Evolutionary conservation across 1,140 invertebrate genomes (phyloP).

Genomic region (Trichogramma pretiosum): DNA sequence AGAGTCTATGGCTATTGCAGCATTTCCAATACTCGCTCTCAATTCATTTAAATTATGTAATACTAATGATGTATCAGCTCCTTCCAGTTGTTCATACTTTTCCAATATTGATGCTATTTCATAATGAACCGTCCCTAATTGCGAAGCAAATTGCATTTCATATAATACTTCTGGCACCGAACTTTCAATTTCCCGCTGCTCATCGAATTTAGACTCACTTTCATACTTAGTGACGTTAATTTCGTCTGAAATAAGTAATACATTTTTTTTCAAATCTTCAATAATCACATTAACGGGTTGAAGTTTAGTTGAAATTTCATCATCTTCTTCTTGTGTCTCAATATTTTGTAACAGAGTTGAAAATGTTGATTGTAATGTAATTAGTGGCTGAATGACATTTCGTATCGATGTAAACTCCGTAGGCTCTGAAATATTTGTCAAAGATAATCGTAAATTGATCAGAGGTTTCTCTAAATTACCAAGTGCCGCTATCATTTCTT

Average conservation of each 20-base stretch:
- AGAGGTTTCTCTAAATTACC: slow-evolving; percentile 31
- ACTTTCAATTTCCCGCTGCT: no score
- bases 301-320: slow-evolving; percentile 18
- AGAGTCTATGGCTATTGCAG: slow-evolving; percentile 22
- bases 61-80: slow-evolving; percentile 16
- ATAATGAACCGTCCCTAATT: slow-evolving; percentile 28
- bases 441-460: slow-evolving; percentile 24
- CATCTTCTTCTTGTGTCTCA: slow-evolving; percentile 8
- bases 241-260: slow-evolving; percentile 22
- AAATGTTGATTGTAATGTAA: slow-evolving; percentile 27
- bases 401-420: slow-evolving; percentile 25
- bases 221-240: no score
- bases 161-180: slow-evolving; percentile 16
- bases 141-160: slow-evolving; percentile 22
- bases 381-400: slow-evolving; percentile 23
- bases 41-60: slow-evolving; percentile 27
- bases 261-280: slow-evolving; percentile 27
- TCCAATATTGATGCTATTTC: slow-evolving; percentile 29
- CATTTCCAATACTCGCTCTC: slow-evolving; percentile 24
- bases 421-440: slow-evolving; percentile 19
- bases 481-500: slow-evolving; percentile 29
- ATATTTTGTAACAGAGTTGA: slow-evolving; percentile 20
- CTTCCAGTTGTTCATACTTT: slow-evolving; percentile 14
- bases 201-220: no score
- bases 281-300: slow-evolving; percentile 24